Base-by-base conservation (phyloP, 2,888 invertebrate species). In the Furcula furcula region DNA sequence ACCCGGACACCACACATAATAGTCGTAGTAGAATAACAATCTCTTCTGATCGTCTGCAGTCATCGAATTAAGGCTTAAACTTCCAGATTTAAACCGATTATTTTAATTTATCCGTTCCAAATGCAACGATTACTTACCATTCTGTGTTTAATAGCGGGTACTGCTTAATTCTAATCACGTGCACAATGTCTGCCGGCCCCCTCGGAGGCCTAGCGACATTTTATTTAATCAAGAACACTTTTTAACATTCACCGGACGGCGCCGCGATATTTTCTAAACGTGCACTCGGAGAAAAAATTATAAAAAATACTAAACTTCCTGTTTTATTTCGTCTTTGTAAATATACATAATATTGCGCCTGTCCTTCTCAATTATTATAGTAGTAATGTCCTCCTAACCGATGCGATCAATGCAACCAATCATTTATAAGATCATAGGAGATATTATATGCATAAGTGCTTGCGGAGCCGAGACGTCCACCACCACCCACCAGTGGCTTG, bases 171-270 rank as follows among this genome's bases (percentile, higher is more conserved):
- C 83, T 46, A 52, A 66, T 76, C 86, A 84, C 84, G 83, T 69
- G 55, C 62, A 45, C 65, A 31, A 36, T 39, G 50, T 30, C 52
- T 66, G 62, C 60, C 66, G 49, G 50, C 44, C 58, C 65, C 71
- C 56, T 47, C 51, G 53, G 55, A 48, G 58, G 60, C 60, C 58
- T 60, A 56, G 73, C 75, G 80, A 78, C 85, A 73, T 77, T 86
- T 82, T 86, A 85, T 87, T 86, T 85, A 85, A 87, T 86, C 85
- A 86, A 78, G 77, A 69, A 67, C 73, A 80, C 78, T 82, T 84
- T 86, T 87, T 85, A 84, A 78, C 72, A 86, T 86, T 87, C 87
- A 59, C 60, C 32, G 40, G 51, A 66, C 76, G 72, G 57, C 56
- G 55, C 54, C 64, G 71, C 73, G 65, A 81, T 83, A 77, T 80